Percentiles rank a stretch among this genome's conserved stretches.
phyloP scores from a whole-genome alignment of 1,140 invertebrate species.

The Rhagoletis zephyria region DNA sequence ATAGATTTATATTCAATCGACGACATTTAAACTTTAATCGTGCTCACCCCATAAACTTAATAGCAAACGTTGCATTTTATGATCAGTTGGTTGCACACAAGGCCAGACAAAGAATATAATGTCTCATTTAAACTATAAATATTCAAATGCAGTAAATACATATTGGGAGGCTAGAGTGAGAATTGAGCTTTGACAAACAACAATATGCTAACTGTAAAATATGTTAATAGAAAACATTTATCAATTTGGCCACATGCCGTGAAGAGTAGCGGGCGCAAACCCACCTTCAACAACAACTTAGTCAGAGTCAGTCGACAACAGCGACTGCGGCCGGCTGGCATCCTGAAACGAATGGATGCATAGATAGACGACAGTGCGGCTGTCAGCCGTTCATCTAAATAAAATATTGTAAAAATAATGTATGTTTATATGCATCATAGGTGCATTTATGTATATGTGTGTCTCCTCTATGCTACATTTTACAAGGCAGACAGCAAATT shows the following conservation, averaged over 20 bases:
- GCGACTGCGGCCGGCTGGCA: not conserved
- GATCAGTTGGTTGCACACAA: not conserved
- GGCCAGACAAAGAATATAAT: slow-evolving; percentile 43
- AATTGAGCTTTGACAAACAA: not conserved
- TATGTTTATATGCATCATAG: not conserved
- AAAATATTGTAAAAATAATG: slow-evolving; percentile 41
- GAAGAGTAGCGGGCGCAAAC: not conserved
- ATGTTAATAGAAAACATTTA: slow-evolving; percentile 37
- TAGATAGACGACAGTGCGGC: slow-evolving; percentile 37
- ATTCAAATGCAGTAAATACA: slow-evolving; percentile 12
- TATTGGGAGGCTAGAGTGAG: not conserved
- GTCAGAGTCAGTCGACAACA: not conserved
- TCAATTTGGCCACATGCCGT: slow-evolving; percentile 40
- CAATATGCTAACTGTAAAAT: slow-evolving; percentile 45
- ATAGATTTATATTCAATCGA: not conserved
- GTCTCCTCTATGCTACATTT: not conserved
- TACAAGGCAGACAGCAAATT: slow-evolving; percentile 20
- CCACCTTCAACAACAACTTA: not conserved
- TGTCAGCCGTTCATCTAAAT: slow-evolving; percentile 47
- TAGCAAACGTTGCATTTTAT: slow-evolving; percentile 4
- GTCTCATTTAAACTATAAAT: slow-evolving; percentile 2
- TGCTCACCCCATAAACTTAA: slow-evolving; percentile 4
- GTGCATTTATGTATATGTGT: not conserved
- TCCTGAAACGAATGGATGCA: not conserved
- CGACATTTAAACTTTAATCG: slow-evolving; percentile 38